phyloP scores from a whole-genome alignment of 2,888 invertebrate genomes.

The Heteromurus nitidus region DNA sequence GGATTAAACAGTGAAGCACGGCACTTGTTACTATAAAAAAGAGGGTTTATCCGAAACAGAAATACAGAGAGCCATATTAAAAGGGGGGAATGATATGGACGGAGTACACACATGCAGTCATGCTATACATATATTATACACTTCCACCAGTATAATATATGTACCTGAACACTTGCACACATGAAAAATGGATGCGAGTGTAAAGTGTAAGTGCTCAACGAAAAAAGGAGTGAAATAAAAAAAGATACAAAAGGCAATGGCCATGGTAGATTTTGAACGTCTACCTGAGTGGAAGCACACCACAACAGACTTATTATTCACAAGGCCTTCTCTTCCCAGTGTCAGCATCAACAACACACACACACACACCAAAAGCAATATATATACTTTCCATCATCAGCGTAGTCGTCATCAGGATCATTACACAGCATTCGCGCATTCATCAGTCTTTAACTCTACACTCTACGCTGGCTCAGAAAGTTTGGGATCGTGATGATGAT shows the following conservation, averaged over 20 bases:
- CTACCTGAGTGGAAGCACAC: constrained; percentile 31
- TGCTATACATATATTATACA: too few species aligned
- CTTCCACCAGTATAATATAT: not conserved
- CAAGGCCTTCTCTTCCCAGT: constrained; percentile 12
- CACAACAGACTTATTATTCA: constrained; percentile 23
- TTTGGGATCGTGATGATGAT: too few species aligned
- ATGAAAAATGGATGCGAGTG: not conserved
- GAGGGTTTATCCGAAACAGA: constrained; percentile 11
- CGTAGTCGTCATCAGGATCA: constrained; percentile 13
- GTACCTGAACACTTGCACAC: not conserved
- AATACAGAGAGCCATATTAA: not conserved
- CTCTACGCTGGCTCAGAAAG: too few species aligned
- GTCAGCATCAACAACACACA: constrained; percentile 15
- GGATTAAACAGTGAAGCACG: not conserved
- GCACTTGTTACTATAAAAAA: constrained; percentile 22
- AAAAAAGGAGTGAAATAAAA: constrained; percentile 22
- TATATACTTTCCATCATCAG: too few species aligned
- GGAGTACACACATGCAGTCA: too few species aligned
- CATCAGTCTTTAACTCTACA: too few species aligned
- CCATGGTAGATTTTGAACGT: constrained; percentile 35
- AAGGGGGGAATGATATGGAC: not conserved
- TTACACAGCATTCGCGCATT: too few species aligned
- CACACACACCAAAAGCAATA: too few species aligned
- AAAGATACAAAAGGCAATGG: constrained; percentile 45
- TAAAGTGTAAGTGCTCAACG: not conserved